Conservation (phyloP, 2,888 invertebrate species). For the Cosmia trapezina region DNA sequence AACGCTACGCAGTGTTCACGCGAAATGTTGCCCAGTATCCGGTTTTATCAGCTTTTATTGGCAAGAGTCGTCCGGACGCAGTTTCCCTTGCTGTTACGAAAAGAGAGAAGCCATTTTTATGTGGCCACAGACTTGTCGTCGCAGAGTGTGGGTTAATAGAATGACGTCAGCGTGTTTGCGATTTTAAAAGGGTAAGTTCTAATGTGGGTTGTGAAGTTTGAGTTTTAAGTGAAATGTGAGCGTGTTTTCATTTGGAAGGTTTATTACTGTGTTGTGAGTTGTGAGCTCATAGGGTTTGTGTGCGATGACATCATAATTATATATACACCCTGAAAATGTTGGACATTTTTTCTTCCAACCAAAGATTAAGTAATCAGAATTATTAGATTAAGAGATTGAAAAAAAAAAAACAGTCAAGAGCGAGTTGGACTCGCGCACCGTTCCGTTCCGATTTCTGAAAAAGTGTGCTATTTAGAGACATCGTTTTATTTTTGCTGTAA, state of each 20-base stretch:
- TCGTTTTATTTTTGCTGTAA: no score
- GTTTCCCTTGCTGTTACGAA: slow-evolving; percentile 63
- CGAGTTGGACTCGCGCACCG: no score
- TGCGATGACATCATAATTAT: no score
- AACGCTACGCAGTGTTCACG: slow-evolving; percentile 49
- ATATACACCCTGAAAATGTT: no score
- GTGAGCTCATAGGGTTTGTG: not conserved
- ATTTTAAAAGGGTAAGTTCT: slow-evolving; percentile 34
- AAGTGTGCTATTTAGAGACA: no score
- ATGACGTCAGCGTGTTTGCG: slow-evolving; percentile 54
- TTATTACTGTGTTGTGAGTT: slow-evolving; percentile 22
- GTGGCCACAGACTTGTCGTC: slow-evolving; percentile 53
- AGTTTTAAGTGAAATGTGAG: slow-evolving; percentile 11
- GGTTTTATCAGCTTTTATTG: slow-evolving; percentile 71
- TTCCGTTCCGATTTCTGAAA: no score
- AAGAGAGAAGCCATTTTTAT: slow-evolving; percentile 67
- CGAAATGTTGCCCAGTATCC: slow-evolving; percentile 64
- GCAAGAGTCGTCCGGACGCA: slow-evolving; percentile 56
- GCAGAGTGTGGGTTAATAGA: slow-evolving; percentile 57
- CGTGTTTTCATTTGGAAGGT: slow-evolving; percentile 2
- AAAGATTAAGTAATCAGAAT: no score
- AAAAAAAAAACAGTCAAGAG: no score
- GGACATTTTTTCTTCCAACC: no score
- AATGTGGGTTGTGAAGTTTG: slow-evolving; percentile 27
- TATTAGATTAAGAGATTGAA: no score